Evolutionary conservation across 1,140 invertebrate genomes (phyloP).

Genomic region (Megalonaias nervosa): DNA sequence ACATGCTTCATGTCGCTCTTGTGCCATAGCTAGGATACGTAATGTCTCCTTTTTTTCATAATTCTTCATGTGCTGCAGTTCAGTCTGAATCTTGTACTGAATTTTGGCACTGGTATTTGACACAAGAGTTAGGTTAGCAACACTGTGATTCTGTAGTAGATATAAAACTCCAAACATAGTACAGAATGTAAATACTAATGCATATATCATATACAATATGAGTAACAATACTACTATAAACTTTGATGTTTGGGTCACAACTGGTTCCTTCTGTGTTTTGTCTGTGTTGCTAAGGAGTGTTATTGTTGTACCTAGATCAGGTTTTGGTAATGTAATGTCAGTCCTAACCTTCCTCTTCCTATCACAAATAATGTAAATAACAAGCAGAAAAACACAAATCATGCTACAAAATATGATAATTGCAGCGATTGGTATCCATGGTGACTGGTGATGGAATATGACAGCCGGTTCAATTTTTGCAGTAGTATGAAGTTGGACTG

Average conservation of each 20-base stretch:
- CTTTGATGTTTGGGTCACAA: conserved; percentile 25
- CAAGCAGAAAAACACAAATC: conserved; percentile 33
- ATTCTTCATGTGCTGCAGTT: conserved; percentile 41
- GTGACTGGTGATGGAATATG: conserved; percentile 19
- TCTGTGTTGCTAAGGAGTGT: conserved; percentile 35
- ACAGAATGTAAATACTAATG: conserved; percentile 59
- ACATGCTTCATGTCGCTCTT: conserved; percentile 50
- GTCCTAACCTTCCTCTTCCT: conserved; percentile 9
- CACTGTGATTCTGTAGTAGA: conserved; percentile 39
- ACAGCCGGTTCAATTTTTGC: background rate
- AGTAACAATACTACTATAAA: conserved; percentile 42
- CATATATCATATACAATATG: conserved; percentile 55
- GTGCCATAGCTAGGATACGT: conserved; percentile 43
- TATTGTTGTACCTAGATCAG: conserved; percentile 24
- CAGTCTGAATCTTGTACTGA: conserved; percentile 40
- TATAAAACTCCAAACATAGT: conserved; percentile 52
- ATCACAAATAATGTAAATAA: conserved; percentile 21
- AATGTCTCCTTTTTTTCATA: conserved; percentile 51
- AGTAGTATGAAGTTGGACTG: conserved; percentile 16
- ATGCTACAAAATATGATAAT: conserved; percentile 39
- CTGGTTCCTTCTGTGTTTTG: conserved; percentile 31
- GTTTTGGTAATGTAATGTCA: conserved; percentile 26
- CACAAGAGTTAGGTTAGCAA: conserved; percentile 43
- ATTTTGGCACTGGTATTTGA: conserved; percentile 46
- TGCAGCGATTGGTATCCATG: conserved; percentile 51